These are phyloP conservation scores for Turritopsis dohrnii DNA, from an alignment of 30 jellyfish, hydroid and myxozoan genomes.

Conservation along the genomic window DNA sequence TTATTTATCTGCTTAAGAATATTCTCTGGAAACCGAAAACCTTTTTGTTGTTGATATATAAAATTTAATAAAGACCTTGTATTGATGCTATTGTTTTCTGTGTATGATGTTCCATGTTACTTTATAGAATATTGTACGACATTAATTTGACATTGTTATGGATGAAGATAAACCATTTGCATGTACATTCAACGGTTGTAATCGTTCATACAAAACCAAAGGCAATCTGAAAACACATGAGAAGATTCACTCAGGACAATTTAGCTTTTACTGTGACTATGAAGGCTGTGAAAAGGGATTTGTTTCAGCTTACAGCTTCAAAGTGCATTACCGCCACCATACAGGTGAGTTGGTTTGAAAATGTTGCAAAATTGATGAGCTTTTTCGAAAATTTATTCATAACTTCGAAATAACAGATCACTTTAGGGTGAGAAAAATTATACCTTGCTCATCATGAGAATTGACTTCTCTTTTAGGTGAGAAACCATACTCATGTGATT, in stretches of 20 bases:
- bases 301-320: slow-evolving; percentile 82
- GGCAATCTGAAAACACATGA: slow-evolving; percentile 82
- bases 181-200: slow-evolving; percentile 72
- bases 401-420: too few species aligned
- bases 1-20: too few species aligned
- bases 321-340: slow-evolving; percentile 76
- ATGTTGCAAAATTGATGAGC: too few species aligned
- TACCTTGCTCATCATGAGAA: too few species aligned
- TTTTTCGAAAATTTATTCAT: too few species aligned
- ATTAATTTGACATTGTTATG: not conserved
- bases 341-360: slow-evolving; percentile 42
- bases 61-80: too few species aligned
- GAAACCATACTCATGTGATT: slow-evolving; percentile 70
- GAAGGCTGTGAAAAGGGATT: slow-evolving; percentile 79
- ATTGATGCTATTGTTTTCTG: too few species aligned
- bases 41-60: too few species aligned
- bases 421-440: too few species aligned
- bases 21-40: too few species aligned
- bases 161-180: slow-evolving; percentile 52
- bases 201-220: slow-evolving; percentile 72
- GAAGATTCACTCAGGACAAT: slow-evolving; percentile 73
- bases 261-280: slow-evolving; percentile 69
- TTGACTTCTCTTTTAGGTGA: slow-evolving; percentile 32
- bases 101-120: too few species aligned
- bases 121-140: too few species aligned